phyloP scores from a whole-genome alignment of 2,797 vertebrate species.

The Clarias fuscus region DNA sequence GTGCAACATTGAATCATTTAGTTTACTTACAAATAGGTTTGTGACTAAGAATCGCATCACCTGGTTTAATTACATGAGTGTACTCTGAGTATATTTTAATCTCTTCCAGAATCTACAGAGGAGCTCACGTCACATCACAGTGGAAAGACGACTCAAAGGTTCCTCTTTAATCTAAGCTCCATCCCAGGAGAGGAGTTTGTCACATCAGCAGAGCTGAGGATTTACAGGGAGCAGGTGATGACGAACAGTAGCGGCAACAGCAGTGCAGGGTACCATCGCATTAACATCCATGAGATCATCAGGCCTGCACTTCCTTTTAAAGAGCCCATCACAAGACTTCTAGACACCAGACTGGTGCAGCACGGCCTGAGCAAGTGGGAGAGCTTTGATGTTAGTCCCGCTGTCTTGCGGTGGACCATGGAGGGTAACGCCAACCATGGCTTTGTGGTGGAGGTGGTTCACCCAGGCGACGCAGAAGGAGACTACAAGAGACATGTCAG shows the following conservation, averaged over 20 bases:
- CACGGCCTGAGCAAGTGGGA: slow-evolving; percentile 95
- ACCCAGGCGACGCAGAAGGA: slow-evolving; percentile 76
- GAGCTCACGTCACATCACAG: slow-evolving; percentile 81
- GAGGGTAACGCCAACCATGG: slow-evolving; percentile 89
- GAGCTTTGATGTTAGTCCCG: slow-evolving; percentile 95
- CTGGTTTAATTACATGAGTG: slow-evolving; percentile 3
- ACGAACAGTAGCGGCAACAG: slow-evolving; percentile 60
- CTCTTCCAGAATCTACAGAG: slow-evolving; percentile 86
- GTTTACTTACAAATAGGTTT: slow-evolving; percentile 23
- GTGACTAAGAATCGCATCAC: slow-evolving; percentile 18
- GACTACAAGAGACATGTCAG: slow-evolving; percentile 84
- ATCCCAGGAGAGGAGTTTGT: slow-evolving; percentile 89
- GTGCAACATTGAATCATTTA: slow-evolving; percentile 16
- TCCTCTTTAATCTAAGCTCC: slow-evolving; percentile 96
- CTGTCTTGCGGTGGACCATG: slow-evolving; percentile 90
- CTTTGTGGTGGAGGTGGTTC: slow-evolving; percentile 93
- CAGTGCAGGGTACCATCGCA: slow-evolving; percentile 80
- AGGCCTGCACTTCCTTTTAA: slow-evolving; percentile 74
- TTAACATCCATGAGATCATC: slow-evolving; percentile 98
- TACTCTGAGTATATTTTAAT: slow-evolving; percentile 40
- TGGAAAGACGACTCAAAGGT: slow-evolving; percentile 88
- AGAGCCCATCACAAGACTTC: slow-evolving; percentile 88
- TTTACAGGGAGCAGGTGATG: slow-evolving; percentile 91
- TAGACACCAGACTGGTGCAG: slow-evolving; percentile 95
- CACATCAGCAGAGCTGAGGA: slow-evolving; percentile 95